These are phyloP conservation scores for Phortica magna DNA, from an alignment of 2,888 invertebrate species.

Conservation along the genomic window DNA sequence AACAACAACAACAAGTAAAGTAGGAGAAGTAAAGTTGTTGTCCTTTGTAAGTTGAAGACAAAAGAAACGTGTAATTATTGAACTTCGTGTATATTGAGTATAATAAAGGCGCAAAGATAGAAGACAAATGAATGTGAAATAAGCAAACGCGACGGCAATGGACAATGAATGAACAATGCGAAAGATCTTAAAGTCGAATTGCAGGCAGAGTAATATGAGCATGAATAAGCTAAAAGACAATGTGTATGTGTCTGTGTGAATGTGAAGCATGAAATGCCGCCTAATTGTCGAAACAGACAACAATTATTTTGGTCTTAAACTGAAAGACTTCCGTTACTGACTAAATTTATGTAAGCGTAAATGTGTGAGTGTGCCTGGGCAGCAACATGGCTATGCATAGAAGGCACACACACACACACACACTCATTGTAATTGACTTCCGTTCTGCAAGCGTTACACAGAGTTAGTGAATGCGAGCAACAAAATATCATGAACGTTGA, in stretches of 20 bases:
- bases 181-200: background rate
- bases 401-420: background rate
- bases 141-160: background rate
- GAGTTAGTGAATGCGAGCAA: background rate
- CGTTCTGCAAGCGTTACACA: background rate
- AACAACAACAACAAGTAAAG: too few species aligned
- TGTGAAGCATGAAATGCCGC: background rate
- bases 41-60: too few species aligned
- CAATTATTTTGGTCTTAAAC: constrained; percentile 10
- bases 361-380: too few species aligned
- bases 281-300: constrained; percentile 18
- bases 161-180: background rate
- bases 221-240: background rate
- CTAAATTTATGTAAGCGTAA: background rate
- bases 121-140: background rate
- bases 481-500: background rate
- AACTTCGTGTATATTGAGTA: too few species aligned
- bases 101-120: too few species aligned
- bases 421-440: constrained; percentile 18
- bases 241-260: background rate
- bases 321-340: background rate
- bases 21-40: too few species aligned
- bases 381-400: background rate
- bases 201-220: background rate
- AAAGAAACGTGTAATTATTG: too few species aligned